These are phyloP conservation scores for Elephantulus edwardii DNA, from an alignment of 2,113 vertebrate genomes.

Conservation along the genomic window DNA sequence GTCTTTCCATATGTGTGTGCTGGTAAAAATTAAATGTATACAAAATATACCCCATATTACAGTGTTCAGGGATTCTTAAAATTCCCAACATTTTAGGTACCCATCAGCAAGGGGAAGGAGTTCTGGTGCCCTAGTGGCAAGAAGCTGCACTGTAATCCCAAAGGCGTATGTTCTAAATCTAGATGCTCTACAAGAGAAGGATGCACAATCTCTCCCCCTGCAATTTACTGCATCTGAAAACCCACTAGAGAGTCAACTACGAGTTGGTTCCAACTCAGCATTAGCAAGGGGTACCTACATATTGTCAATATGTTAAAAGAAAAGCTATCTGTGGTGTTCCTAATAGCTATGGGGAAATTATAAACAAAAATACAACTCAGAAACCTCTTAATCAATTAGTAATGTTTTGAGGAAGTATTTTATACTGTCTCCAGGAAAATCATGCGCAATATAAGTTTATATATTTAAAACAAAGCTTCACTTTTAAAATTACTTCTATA, in stretches of 20 bases:
- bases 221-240: too few species aligned
- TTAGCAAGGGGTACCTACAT: too few species aligned
- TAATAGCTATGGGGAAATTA: not conserved
- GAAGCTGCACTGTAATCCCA: too few species aligned
- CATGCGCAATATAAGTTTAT: not conserved
- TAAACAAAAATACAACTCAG: not conserved
- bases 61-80: not conserved
- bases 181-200: too few species aligned
- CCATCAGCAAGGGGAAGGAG: not conserved
- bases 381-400: constrained; percentile 10
- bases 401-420: constrained; percentile 39
- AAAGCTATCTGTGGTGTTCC: not conserved
- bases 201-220: too few species aligned
- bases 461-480: constrained; percentile 17
- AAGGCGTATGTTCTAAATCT: too few species aligned
- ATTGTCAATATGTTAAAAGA: not conserved
- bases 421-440: not conserved
- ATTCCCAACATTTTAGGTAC: not conserved
- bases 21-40: not conserved
- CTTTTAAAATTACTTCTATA: not conserved
- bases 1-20: not conserved
- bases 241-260: too few species aligned
- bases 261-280: too few species aligned
- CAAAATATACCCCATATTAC: not conserved
- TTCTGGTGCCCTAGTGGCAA: too few species aligned